Base-by-base conservation (phyloP, 1,140 invertebrate genomes). In the Drosophila nigromelanica region DNA sequence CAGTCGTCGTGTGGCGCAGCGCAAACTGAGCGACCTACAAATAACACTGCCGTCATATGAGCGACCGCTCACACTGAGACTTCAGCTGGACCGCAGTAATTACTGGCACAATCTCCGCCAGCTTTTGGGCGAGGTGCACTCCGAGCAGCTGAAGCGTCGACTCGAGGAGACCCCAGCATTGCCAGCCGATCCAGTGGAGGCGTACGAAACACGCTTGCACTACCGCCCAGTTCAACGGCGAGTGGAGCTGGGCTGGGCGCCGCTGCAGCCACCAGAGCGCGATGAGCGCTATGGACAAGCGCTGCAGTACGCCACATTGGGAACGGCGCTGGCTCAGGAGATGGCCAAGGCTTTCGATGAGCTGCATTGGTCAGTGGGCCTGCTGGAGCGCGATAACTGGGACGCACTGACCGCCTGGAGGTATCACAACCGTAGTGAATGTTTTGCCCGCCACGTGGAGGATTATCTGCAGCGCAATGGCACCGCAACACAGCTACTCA, bases 261-360 rank as follows among this genome's bases (percentile, higher is more conserved):
- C 99, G 61, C 93, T 99, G 0, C 98, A 99, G 83, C 94, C 96
- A 56, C 98, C 98, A 0, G 98, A 98, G 89, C 99, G 97, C 91
- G 96, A 98, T 78, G 95, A 95, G 10, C 94, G 95, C 43, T 98
- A 97, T 92, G 97, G 98, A 0, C 95, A 95, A 68, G 96, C 97
- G 30, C 93, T 99, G 2, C 98, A 99, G 92, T 99, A 96, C 92
- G 98, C 98, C 6, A 97, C 97, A 0, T 97, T 99, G 94, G 98
- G 98, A 0, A 96, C 98, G 0, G 95, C 97, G 0, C 96, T 98
- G 95, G 97, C 97, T 0, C 96, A 98, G 90, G 97, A 98, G 91
- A 91, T 99, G 43, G 98, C 97, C 0, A 97, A 97, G 90, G 97
- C 97, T 3, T 99, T 99, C 92, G 98, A 99, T 92, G 98, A 99